Base-by-base conservation (phyloP, 1,140 invertebrate species). In the Charaxes varanes region DNA sequence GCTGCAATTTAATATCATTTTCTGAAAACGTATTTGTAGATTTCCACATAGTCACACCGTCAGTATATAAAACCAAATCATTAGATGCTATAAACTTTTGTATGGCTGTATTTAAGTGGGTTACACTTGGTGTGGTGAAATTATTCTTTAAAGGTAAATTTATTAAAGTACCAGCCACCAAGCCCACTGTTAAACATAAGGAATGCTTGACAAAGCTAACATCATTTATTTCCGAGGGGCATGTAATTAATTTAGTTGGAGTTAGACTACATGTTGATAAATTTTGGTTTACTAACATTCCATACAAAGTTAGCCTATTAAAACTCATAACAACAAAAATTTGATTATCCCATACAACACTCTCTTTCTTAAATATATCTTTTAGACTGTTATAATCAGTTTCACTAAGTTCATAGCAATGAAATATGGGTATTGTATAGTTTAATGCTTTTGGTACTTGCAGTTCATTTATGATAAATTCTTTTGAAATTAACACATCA, bases 41-140 rank as follows among this genome's bases (percentile, higher is more conserved):
- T 49, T 61, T 71, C 78, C 78, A 79, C 51, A 78, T 54, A 22
- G 54, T 50, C 4, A 49, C 22, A 12, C 69, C 65, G 62, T 82
- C 74, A 10, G 67, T 64, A 18, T 78, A 79, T 11, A 82, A 48
- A 1, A 76, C 5, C 23, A 15, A 32, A 15, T 73, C 37, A 13
- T 69, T 58, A 2, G 32, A 21, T 4, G 32, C 6, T 3, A 57
- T 8, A 34, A 59, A 58, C 45, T 69, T 79, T 17, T 58, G 22
- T 12, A 82, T 46, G n/a, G 63, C 46, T 10, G 48, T 65, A 28
- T 78, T 79, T 14, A 79, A 51, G 58, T 78, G 71, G 4, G 63
- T 40, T 10, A 65, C 40, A 6, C 62, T 18, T 4, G 53, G 34
- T 24, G 31, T 31, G 13, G 41, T 49, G 32, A 26, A 5, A 13